Percentiles rank a stretch among this genome's conserved stretches.
phyloP scores from a whole-genome alignment of 2,113 vertebrate genomes.

The Aegypius monachus region DNA sequence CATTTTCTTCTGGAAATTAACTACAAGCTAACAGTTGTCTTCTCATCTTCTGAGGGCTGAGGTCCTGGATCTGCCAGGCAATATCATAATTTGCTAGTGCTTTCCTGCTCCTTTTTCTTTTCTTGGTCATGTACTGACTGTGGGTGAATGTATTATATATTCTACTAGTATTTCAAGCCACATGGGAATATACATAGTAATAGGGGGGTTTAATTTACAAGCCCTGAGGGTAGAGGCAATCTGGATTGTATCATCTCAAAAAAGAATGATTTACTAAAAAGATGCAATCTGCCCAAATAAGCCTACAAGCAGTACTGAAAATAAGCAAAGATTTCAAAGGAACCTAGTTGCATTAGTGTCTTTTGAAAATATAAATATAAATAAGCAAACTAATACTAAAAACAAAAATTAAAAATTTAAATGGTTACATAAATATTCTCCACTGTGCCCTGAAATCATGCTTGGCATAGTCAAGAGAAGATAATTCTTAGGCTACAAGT shows the following conservation, averaged over 20 bases:
- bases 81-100: conserved; percentile 1
- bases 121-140: neutral
- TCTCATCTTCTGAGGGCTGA: neutral
- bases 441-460: neutral
- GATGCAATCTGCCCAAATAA: neutral
- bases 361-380: neutral
- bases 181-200: neutral
- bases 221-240: neutral
- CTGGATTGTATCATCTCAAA: neutral
- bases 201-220: neutral
- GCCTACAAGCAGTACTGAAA: neutral
- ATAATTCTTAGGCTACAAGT: neutral
- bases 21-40: neutral
- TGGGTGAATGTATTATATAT: conserved; percentile 17
- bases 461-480: neutral
- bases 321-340: neutral
- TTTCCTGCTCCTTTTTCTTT: conserved; percentile 4
- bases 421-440: neutral
- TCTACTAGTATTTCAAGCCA: conserved; percentile 24
- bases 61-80: neutral
- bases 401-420: neutral
- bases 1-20: conserved; percentile 22
- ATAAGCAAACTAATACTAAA: neutral
- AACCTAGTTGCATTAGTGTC: neutral
- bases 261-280: neutral